Conservation (phyloP, 92 coral and sea anemone species). For the Galaxea fascicularis region DNA sequence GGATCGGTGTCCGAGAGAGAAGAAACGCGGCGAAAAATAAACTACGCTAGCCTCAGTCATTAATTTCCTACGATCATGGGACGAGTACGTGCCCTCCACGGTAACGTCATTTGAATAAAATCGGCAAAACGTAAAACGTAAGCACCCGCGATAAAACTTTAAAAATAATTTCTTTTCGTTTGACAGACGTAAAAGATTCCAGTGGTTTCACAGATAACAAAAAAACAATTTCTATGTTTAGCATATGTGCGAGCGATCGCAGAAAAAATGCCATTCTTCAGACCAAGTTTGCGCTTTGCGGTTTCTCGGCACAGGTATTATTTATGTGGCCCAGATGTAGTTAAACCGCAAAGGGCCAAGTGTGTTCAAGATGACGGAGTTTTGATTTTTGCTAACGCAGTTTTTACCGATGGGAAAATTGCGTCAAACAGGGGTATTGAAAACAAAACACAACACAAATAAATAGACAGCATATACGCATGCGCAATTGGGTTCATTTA, state of each 20-base stretch:
- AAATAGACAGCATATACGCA: not conserved
- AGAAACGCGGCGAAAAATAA: not conserved
- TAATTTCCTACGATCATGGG: not conserved
- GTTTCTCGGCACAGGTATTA: slow-evolving; percentile 17
- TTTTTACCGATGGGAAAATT: not conserved
- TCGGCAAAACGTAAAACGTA: not conserved
- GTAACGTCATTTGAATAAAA: not conserved
- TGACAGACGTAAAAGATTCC: slow-evolving; percentile 15
- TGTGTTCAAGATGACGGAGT: slow-evolving; percentile 18
- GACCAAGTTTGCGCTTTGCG: slow-evolving; percentile 8
- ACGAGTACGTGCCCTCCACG: not conserved
- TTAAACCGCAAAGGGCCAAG: slow-evolving; percentile 16
- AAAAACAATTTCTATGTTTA: slow-evolving; percentile 31
- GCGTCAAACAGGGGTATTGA: not conserved
- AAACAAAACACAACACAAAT: not conserved
- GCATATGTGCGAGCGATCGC: slow-evolving; percentile 8
- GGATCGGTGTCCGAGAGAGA: too few species aligned
- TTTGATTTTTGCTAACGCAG: slow-evolving; percentile 13
- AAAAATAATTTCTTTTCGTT: slow-evolving; percentile 31
- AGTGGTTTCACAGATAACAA: slow-evolving; percentile 13
- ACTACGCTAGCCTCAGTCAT: not conserved
- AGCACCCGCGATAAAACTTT: slow-evolving; percentile 2
- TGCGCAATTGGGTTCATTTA: not conserved
- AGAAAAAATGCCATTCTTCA: slow-evolving; percentile 12
- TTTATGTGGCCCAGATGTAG: slow-evolving; percentile 10